Percentiles rank a stretch among this genome's conserved stretches.
These are phyloP conservation scores for Mesembrinibis cayennensis DNA, from an alignment of 2,113 vertebrate genomes.

Conservation along the genomic window DNA sequence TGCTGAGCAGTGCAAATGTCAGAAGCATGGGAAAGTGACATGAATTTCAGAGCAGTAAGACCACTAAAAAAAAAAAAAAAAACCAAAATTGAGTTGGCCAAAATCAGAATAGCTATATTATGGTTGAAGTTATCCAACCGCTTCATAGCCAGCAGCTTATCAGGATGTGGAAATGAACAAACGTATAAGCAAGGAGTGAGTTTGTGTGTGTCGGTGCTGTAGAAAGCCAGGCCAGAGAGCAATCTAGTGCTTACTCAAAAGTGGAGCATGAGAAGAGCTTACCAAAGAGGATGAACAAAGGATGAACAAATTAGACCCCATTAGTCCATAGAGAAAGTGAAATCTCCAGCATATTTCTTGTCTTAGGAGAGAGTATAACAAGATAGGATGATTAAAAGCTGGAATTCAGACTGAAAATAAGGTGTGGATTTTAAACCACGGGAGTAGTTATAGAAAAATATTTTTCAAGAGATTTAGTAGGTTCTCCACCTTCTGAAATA, in stretches of 20 bases:
- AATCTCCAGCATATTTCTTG: not conserved
- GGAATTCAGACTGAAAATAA: not conserved
- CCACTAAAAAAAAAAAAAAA: not conserved
- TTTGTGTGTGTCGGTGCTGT: not conserved
- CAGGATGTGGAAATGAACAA: not conserved
- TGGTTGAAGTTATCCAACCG: not conserved
- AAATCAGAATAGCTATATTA: not conserved
- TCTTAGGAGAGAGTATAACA: not conserved
- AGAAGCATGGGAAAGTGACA: not conserved
- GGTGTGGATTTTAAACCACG: not conserved
- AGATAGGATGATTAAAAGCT: not conserved
- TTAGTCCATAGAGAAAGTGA: rapidly evolving
- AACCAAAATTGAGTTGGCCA: not conserved
- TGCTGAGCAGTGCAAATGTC: not conserved
- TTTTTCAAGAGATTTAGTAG: not conserved
- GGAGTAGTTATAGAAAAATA: not conserved
- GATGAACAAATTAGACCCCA: not conserved
- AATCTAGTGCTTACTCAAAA: not conserved
- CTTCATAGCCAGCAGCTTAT: not conserved
- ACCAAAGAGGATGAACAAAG: not conserved
- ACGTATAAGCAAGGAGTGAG: not conserved
- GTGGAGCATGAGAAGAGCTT: not conserved
- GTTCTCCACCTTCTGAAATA: not conserved
- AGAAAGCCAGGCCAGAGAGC: not conserved
- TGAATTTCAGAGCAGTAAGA: not conserved